Percentiles rank a stretch among this genome's conserved stretches.
phyloP scores from a whole-genome alignment of 2,797 vertebrate species.

The Heliangelus exortis region DNA sequence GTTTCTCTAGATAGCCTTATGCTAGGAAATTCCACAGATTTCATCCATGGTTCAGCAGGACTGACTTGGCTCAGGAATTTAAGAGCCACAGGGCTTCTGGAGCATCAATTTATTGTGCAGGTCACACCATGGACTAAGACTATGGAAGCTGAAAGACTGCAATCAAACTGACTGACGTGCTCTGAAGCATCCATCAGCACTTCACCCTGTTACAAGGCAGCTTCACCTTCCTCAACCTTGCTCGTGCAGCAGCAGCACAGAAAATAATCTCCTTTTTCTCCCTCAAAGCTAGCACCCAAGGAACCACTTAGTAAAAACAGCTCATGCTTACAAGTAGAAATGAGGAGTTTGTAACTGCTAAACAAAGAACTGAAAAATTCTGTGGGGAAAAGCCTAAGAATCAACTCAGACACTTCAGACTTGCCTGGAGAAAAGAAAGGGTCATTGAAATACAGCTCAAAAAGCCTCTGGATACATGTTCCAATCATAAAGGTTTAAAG shows the following conservation, averaged over 20 bases:
- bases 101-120: neutral
- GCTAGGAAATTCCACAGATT: neutral
- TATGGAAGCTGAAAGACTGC: neutral
- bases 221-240: neutral
- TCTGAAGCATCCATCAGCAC: neutral
- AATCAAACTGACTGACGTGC: neutral
- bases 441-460: neutral
- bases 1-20: neutral
- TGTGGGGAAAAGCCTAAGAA: neutral
- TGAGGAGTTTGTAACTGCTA: neutral
- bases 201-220: neutral
- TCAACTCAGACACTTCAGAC: neutral
- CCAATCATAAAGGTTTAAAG: neutral
- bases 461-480: neutral
- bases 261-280: neutral
- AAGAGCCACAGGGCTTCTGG: neutral
- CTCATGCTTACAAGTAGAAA: neutral
- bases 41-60: neutral
- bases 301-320: neutral
- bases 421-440: neutral
- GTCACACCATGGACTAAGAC: neutral
- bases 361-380: neutral
- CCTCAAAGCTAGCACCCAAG: neutral
- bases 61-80: fast-evolving
- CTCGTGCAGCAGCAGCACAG: neutral